Base-by-base conservation (phyloP, 2,888 invertebrate genomes). In the Tipula lateralis region DNA sequence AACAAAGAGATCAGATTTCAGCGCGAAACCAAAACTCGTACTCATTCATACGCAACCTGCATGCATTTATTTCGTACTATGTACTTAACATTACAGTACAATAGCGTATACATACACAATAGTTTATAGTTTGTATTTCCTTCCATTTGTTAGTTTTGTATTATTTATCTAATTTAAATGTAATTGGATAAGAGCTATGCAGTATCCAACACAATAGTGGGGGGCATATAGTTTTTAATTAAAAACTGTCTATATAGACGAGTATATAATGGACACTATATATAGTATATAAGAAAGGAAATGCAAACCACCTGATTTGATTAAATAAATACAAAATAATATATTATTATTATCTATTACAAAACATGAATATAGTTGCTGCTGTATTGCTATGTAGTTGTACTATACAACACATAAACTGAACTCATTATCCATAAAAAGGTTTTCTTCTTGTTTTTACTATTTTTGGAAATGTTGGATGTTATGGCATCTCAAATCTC, bases 391-490 rank as follows among this genome's bases (percentile, higher is more conserved):
- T 44, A 16, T 44, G 16, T 34, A 34, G 6, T 5, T 0, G 24
- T 24, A 24, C 24, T 24, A 24, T 6, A 50, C 19, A 24, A 66
- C 66, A 66, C 16, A 50, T 50, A 9, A 66, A 24, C 6, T 66
- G 66, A 66, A 66, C 66, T 66, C 66, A 66, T 66, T 66, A 24
- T 66, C 66, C 66, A 66, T 66, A 66, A 66, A 66, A 24, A 66
- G 24, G 7, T 66, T 66, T 66, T 66, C 66, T 13, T 66, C 9
- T 66, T 44, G 44, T n/a, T 66, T 66, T 66, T 24, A 66, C 66
- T 66, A 66, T 66, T 66, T 66, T 66, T 66, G 66, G 66, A 66
- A 66, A 66, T 66, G 66, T 66, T 24, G 19, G 24, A 66, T 66
- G 24, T 66, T 66, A 50, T 66, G 24, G 66, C 66, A 66, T 66